Evolutionary conservation across 2,113 vertebrate species (phyloP).

Genomic region (Isichthys henryi): DNA sequence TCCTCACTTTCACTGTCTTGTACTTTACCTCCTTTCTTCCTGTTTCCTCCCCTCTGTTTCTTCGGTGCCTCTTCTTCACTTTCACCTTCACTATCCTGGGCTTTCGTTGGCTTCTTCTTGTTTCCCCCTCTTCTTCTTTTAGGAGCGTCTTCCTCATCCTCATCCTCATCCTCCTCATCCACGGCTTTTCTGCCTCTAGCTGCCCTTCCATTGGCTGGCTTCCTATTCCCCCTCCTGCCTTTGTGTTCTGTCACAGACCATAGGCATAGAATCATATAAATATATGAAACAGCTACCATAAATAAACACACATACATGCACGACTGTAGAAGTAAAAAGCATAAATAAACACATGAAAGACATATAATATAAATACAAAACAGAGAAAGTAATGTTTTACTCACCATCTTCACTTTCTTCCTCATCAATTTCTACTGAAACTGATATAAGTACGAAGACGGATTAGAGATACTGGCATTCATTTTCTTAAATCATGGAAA

Average conservation of each 20-base stretch:
- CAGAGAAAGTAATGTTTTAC: background rate
- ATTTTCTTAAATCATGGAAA: background rate
- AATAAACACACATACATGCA: background rate
- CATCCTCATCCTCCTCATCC: conserved; percentile 45
- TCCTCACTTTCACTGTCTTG: conserved; percentile 42
- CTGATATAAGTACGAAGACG: conserved; percentile 52
- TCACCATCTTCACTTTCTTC: conserved; percentile 73
- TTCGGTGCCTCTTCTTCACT: conserved; percentile 47
- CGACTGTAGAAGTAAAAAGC: background rate
- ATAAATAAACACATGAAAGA: background rate
- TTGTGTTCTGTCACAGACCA: conserved; percentile 37
- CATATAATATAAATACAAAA: background rate
- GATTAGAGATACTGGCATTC: background rate
- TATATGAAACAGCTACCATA: background rate
- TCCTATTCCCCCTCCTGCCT: conserved; percentile 39
- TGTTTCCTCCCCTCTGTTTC: conserved; percentile 40
- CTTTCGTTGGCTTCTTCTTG: conserved; percentile 42
- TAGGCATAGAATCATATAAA: background rate
- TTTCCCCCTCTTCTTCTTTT: conserved; percentile 46
- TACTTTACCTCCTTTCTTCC: conserved; percentile 38
- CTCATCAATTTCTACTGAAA: conserved; percentile 71
- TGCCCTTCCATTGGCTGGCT: conserved; percentile 40
- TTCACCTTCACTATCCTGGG: conserved; percentile 43
- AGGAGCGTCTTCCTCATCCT: conserved; percentile 55
- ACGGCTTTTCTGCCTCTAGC: conserved; percentile 43